Evolutionary conservation across 2,888 invertebrate genomes (phyloP), one percentile per base, ranked within the genome.

Genomic region (Diaperis boleti): DNA sequence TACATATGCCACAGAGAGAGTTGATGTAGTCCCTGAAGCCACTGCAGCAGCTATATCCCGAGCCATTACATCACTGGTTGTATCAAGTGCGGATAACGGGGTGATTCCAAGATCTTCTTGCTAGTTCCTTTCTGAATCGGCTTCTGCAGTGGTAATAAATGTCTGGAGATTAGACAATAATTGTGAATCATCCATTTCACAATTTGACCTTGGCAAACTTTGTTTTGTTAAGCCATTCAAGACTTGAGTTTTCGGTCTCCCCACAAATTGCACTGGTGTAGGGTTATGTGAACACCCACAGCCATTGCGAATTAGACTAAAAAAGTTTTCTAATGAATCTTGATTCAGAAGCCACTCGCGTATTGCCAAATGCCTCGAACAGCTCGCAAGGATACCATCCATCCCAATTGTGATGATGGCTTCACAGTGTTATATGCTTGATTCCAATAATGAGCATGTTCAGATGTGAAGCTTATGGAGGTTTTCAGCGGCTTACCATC

Each of bases 261-360:
- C 60, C 15, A 65, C 10, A 59, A 70, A 70, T 49, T 68, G 68
- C 1, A 29, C 10, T 18, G 42, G 22, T 42, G 66, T 65, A 7
- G 65, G 66, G 47, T 70, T 69, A 15, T 69, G 68, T n/a, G 31
- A 37, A 33, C 55, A 47, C 7, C 70, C 70, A 57, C 69, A 68
- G 6, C 67, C 62, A 35, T 31, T 45, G 39, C 68, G 60, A 33
- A 70, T 41, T 15, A 14, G 26, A 1, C 65, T 66, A 39, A 68
- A 69, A 11, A 70, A 45, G 42, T 70, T 69, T 44, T 69, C 70
- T 7, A 69, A 45, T 1, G 57, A 4, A 57, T 70, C 69, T 42
- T 70, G 69, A 56, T 69, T 69, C n/a, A 66, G 29, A 7, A 59
- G 54, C 8, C 69, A 52, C 10, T 56, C 52, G 6, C 56, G 49